Base-by-base conservation (phyloP, 1,140 invertebrate genomes). In the Oryctes rhinoceros region DNA sequence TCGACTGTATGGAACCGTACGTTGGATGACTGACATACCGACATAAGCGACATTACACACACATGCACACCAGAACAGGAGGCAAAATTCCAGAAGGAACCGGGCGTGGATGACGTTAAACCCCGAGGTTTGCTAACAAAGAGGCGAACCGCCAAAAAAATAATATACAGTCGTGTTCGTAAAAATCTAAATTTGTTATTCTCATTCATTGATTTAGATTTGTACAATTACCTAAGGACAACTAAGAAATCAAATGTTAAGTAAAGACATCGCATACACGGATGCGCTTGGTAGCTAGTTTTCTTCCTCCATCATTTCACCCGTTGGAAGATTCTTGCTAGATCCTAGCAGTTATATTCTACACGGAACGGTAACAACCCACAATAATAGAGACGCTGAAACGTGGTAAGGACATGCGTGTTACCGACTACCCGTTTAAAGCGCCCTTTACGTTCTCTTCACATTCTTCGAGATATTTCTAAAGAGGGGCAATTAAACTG, bases 11-110 rank as follows among this genome's bases (percentile, higher is more conserved):
- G 9, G 18, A 71, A 71, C 65, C 20, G 65, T 71, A 71, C 10
- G 65, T 71, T 24, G 65, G 65, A 71, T 71, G 65, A 35, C 65
- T 71, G 65, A 24, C 65, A 37, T 37, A 71, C 65, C 65, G 65
- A 24, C 65, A 37, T 37, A 71, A 20, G 30, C 39, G 35, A 15
- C 24, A 71, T 24, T 35, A 71, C 35, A 71, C 13, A 15, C 7
- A 62, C 65, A 71, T 15, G 35, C 24, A 71, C 18, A 71, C 35
- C 2, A 30, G 11, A 20, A 71, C 65, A 15, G 53, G 20, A 62
- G 0, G 3, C 65, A 24, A 15, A 35, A 35, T 35, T 71, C 65
- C 18, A 15, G 65, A 71, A 4, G 7, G 13, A 71, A 9, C 37
- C 24, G 10, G 20, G 15, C 6, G 13, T 71, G 24, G 4, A 71